Base-by-base conservation (phyloP, 2,113 vertebrate genomes). In the Rhea pennata region DNA sequence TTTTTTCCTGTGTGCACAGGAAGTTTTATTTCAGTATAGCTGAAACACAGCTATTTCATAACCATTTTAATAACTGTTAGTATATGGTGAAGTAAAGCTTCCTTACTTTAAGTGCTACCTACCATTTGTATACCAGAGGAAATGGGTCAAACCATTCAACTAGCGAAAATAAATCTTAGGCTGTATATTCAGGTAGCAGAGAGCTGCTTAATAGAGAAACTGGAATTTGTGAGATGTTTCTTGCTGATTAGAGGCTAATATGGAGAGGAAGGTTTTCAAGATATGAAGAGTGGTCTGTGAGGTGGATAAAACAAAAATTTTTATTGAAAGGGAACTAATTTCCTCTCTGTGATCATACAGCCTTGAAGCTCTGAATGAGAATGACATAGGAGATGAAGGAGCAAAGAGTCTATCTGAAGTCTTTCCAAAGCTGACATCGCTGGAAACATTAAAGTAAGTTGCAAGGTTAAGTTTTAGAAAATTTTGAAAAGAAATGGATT, bases 391-490 rank as follows among this genome's bases (percentile, higher is more conserved):
- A 36, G 99, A 99, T 69, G 78, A 96, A 79, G 99, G 98, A 46
- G 98, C 98, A 6, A 96, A 96, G n/a, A 97, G 97, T 54, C 94
- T 99, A 48, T 98, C 98, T 5, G 93, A 97, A 65, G 98, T 97
- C 44, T 97, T 99, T 83, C 95, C 98, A 31, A 97, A 93, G 27
- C 97, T 99, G 69, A 95, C 77, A 56, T 98, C 97, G 23, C 97
- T 99, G 94, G 98, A 99, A 97, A 98, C 98, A 5, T 98, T 99
- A 24, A 99, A 99, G 99, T 99, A 94, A 99, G 99, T 98, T 17
- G 59, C 77, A 76, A 66, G 50, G 9, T 72, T 92, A 80, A 81
- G 67, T n/a, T 86, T 56, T 36, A 31, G 54, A 21, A 59, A 84
- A 27, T 50, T 66, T 81, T 73, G 20, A 39, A 69, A 90, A 84